Evolutionary conservation across 2,888 invertebrate genomes (phyloP).

Genomic region (Lasiommata megera): DNA sequence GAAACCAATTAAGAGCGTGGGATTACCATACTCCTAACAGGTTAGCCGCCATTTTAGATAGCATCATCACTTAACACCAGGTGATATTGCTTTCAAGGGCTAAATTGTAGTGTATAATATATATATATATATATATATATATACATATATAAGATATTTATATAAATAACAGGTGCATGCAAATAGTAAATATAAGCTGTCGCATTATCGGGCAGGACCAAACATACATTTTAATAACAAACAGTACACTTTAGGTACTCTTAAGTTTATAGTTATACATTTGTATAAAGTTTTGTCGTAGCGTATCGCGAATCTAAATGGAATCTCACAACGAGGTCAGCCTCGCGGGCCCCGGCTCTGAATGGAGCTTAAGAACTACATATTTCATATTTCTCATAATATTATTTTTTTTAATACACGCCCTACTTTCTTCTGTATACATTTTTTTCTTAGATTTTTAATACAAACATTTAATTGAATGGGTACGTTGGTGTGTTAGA

Average conservation of each 20-base stretch:
- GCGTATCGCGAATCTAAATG: conserved; percentile 9
- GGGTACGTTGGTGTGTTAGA: neutral
- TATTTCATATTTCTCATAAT: conserved; percentile 2
- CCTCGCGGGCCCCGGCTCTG: neutral
- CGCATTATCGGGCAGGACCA: too few species aligned
- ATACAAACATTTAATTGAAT: neutral
- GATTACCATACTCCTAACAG: too few species aligned
- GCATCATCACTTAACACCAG: too few species aligned
- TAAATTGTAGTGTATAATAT: too few species aligned
- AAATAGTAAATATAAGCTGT: too few species aligned
- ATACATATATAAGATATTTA: too few species aligned
- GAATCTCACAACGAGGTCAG: conserved; percentile 12
- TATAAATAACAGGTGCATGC: too few species aligned
- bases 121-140: too few species aligned
- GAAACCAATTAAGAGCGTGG: too few species aligned
- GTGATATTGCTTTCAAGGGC: too few species aligned
- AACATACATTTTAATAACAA: neutral
- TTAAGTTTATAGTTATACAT: neutral
- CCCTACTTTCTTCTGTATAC: neutral
- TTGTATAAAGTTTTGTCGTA: conserved; percentile 1
- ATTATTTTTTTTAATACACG: conserved; percentile 4
- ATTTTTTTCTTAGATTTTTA: neutral
- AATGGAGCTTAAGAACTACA: conserved; percentile 9
- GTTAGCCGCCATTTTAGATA: too few species aligned
- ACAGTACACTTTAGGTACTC: neutral